Percentiles rank a stretch among this genome's conserved stretches.
Evolutionary conservation across 1,140 invertebrate species (phyloP).

Genomic region (Brachionus asplanchnoidis): DNA sequence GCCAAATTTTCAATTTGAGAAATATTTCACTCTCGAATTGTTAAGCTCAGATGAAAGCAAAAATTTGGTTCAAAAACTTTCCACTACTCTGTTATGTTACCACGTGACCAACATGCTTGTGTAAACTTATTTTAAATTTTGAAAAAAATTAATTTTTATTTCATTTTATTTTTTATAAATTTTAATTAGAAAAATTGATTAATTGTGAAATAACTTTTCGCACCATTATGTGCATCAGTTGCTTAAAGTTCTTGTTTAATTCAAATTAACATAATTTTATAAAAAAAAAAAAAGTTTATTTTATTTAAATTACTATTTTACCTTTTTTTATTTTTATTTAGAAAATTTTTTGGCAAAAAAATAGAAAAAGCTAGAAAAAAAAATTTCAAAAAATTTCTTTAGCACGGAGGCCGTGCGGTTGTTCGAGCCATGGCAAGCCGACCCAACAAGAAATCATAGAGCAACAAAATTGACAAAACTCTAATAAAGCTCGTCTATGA

Average conservation of each 20-base stretch:
- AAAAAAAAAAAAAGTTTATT: background rate
- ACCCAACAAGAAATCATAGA: background rate
- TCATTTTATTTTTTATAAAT: background rate
- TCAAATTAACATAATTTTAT: background rate
- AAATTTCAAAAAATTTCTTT: too few species aligned
- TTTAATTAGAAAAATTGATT: background rate
- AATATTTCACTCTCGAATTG: background rate
- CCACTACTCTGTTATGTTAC: too few species aligned
- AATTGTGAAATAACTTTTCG: background rate
- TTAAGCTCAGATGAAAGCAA: background rate
- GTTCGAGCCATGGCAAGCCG: too few species aligned
- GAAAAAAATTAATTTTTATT: background rate
- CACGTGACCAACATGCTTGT: background rate
- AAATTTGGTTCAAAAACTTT: too few species aligned
- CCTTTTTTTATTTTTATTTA: background rate
- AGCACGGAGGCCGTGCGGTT: background rate
- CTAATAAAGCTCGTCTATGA: background rate
- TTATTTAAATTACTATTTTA: background rate
- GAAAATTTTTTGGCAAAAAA: background rate
- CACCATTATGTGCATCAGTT: background rate
- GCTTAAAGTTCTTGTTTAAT: background rate
- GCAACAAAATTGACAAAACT: background rate
- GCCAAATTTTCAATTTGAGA: background rate
- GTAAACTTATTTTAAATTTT: background rate
- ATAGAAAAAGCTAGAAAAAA: too few species aligned